Evolutionary conservation across 2,888 invertebrate genomes (phyloP), one percentile per base, ranked within the genome.

Genomic region (Pandemis corylana): DNA sequence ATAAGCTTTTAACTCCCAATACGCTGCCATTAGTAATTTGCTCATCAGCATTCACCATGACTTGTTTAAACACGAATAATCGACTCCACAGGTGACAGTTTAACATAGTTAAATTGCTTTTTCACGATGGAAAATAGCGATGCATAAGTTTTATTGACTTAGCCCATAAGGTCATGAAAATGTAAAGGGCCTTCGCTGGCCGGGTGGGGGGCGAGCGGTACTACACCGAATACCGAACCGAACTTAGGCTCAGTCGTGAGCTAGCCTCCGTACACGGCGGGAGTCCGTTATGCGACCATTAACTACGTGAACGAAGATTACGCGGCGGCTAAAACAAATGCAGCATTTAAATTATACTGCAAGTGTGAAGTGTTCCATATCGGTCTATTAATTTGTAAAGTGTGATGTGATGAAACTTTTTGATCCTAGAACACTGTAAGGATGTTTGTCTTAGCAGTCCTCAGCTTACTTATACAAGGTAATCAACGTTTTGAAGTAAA

Each of bases 381-480:
- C 49, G 49, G 9, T 36, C 49, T 6, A 15, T 41, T 5, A n/a
- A 41, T 53, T 62, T 56, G 42, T n/a, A 71, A 65, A 67, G 91
- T 92, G 91, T 85, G 86, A 89, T 88, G 92, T 91, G 90, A 90
- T 88, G 86, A 84, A 87, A 90, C 86, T 85, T 84, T 86, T 87
- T 80, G 81, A 84, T 84, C 84, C 81, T 64, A 84, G 85, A 85
- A 85, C 81, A 84, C 85, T 80, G 86, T 87, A 86, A 93, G 92
- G 92, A 94, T 94, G 93, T 90, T 91, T 88, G 83, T 92, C 86
- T 83, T 89, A 85, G 85, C 85, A 79, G 83, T 92, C 79, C 79
- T 93, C 83, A 89, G 89, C 85, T 88, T 94, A 83, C 87, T 93
- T 83, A 85, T 93, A 81, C 90, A 91, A 92, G 93, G 93, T 93